Conservation (phyloP, 2,797 vertebrate species). For the Paedocypris micromegethes region DNA sequence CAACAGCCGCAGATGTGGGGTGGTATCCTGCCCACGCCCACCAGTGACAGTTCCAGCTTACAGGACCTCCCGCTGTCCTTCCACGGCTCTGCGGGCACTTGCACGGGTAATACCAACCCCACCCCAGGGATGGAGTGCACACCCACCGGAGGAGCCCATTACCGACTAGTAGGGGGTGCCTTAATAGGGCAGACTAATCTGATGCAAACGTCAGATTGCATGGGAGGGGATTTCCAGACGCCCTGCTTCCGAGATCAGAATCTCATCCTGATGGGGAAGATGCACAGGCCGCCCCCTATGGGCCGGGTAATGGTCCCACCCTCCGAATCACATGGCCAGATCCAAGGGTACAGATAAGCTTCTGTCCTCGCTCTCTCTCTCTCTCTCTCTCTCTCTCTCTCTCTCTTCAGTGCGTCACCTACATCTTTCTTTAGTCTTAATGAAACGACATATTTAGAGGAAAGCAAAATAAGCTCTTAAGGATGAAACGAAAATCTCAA, state of each 20-base stretch:
- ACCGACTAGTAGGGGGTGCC: conserved; percentile 79
- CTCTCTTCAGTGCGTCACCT: conserved; percentile 54
- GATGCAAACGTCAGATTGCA: conserved; percentile 97
- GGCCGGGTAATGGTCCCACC: conserved; percentile 69
- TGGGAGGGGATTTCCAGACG: conserved; percentile 95
- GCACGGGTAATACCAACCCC: conserved; percentile 67
- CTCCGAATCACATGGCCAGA: conserved; percentile 90
- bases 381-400: conserved; percentile 50
- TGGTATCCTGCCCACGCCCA: conserved; percentile 96
- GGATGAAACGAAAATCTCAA: conserved; percentile 60
- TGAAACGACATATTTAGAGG: conserved; percentile 60
- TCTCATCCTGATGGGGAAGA: conserved; percentile 90
- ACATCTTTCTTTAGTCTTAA: conserved; percentile 72
- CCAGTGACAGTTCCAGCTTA: conserved; percentile 98
- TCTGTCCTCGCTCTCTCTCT: conserved; percentile 63
- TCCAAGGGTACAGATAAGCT: conserved; percentile 99
- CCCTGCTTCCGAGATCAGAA: conserved; percentile 98
- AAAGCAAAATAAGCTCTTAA: conserved; percentile 63
- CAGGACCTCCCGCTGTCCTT: conserved; percentile 93
- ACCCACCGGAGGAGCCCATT: conserved; percentile 80
- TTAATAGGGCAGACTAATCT: conserved; percentile 85
- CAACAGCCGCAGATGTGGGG: conserved; percentile 87
- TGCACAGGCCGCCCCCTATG: conserved; percentile 88
- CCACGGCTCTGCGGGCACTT: conserved; percentile 70
- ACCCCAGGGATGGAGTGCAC: conserved; percentile 81